A percentile compares a stretch with the other conserved stretches of the same genome.
phyloP scores from a whole-genome alignment of 2,888 invertebrate species.

The Gymnocheta viridis region DNA sequence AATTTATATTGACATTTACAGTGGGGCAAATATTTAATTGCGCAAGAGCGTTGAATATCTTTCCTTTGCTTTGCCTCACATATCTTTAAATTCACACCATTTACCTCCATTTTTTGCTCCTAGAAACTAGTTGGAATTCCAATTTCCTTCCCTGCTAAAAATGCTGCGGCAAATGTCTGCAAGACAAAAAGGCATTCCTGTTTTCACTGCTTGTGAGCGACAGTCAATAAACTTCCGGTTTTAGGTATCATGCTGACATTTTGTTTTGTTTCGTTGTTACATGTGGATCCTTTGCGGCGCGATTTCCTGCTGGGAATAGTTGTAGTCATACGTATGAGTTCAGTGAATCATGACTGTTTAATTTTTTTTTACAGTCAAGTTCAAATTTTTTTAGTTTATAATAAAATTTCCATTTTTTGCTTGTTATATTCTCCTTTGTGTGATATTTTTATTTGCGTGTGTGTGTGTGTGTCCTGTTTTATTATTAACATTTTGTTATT shows the following conservation, averaged over 20 bases:
- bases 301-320: slow-evolving; percentile 55
- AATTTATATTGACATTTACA: slow-evolving; percentile 1
- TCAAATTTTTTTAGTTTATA: slow-evolving; percentile 9
- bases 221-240: slow-evolving; percentile 53
- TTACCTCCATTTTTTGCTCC: too few relatives aligned
- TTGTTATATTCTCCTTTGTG: background rate
- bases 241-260: slow-evolving; percentile 5
- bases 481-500: background rate
- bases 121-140: background rate
- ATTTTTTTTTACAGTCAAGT: slow-evolving; percentile 32
- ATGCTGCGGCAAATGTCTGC: slow-evolving; percentile 37
- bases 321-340: slow-evolving; percentile 23
- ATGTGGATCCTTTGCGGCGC: slow-evolving; percentile 43
- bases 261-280: slow-evolving; percentile 1
- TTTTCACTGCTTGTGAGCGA: slow-evolving; percentile 10
- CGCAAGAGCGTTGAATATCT: background rate
- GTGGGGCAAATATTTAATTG: background rate
- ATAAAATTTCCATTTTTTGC: slow-evolving; percentile 15
- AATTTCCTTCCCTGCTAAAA: background rate
- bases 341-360: slow-evolving; percentile 36
- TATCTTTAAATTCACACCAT: too few relatives aligned
- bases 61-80: background rate
- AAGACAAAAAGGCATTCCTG: slow-evolving; percentile 12
- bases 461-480: background rate
- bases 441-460: slow-evolving; percentile 2